phyloP scores from a whole-genome alignment of 2,797 vertebrate species.

The Rousettus madagascariensis region DNA sequence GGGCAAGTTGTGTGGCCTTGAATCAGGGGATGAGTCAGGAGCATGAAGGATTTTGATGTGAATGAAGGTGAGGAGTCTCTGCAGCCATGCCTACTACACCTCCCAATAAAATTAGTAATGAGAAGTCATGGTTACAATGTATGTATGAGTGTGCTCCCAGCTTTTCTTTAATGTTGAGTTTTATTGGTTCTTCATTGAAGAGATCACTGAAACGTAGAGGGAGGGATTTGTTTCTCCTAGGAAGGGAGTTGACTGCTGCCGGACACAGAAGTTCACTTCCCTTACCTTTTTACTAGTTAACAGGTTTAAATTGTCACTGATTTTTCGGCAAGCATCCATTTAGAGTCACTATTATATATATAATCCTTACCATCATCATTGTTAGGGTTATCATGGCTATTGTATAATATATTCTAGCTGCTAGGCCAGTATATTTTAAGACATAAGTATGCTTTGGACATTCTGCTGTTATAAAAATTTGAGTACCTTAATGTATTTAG shows the following conservation, averaged over 20 bases:
- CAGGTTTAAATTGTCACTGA: not conserved
- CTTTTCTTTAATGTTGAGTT: not conserved
- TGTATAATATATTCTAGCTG: not conserved
- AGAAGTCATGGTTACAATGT: not conserved
- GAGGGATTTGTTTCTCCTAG: not conserved
- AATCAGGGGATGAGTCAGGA: slow-evolving; percentile 47
- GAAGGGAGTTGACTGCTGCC: not conserved
- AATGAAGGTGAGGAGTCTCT: slow-evolving; percentile 11
- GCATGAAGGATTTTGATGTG: not conserved
- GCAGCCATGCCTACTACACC: not conserved
- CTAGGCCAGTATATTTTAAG: not conserved
- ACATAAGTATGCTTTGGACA: not conserved
- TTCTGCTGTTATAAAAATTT: not conserved
- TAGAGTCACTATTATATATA: not conserved
- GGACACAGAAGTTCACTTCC: not conserved
- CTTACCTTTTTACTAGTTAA: not conserved
- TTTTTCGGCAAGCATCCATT: not conserved
- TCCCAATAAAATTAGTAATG: not conserved
- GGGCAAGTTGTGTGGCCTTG: not conserved
- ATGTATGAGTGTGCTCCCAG: not conserved
- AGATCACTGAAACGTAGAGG: not conserved
- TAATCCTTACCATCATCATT: not conserved
- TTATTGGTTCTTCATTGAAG: not conserved
- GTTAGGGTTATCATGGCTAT: not conserved
- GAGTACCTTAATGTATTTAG: not conserved